Conservation (phyloP, 2,797 vertebrate genomes). For the Sebastolobus altivelis region DNA sequence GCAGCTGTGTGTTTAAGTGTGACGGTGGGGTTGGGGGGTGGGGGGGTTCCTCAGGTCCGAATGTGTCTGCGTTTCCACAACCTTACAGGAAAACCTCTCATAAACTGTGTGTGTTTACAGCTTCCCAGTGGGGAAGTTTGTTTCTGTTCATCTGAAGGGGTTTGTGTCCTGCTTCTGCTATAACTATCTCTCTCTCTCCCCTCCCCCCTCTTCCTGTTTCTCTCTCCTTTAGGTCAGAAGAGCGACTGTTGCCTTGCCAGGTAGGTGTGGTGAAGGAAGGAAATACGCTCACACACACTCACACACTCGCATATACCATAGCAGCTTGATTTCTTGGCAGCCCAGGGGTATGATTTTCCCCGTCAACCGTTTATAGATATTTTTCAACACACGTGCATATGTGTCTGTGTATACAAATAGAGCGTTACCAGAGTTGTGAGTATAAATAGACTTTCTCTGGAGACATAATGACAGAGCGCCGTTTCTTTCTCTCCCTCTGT, state of each 20-base stretch:
- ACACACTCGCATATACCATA: conserved; percentile 33
- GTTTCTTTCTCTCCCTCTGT: conserved; percentile 51
- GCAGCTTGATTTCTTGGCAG: conserved; percentile 63
- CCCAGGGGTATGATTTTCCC: conserved; percentile 58
- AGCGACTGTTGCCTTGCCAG: conserved; percentile 96
- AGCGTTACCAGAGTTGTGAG: conserved; percentile 64
- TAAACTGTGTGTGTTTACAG: conserved; percentile 34
- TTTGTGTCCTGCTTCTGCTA: conserved; percentile 55
- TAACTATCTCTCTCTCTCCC: conserved; percentile 44
- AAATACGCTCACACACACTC: conserved; percentile 41
- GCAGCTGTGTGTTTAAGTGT: conserved; percentile 60
- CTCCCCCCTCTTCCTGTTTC: conserved; percentile 64
- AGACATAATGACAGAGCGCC: conserved; percentile 77
- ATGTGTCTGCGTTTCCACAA: conserved; percentile 38
- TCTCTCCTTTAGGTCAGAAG: conserved; percentile 90
- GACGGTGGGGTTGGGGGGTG: neutral
- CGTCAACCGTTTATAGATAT: conserved; percentile 64
- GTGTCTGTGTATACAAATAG: conserved; percentile 71
- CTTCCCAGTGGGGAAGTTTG: conserved; percentile 38
- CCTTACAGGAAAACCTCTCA: conserved; percentile 48
- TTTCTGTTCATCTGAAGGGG: conserved; percentile 58
- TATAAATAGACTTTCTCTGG: conserved; percentile 77
- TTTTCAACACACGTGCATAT: conserved; percentile 61
- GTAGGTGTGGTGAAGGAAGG: conserved; percentile 85
- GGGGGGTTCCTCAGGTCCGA: conserved; percentile 32